Conservation (phyloP, 2,888 invertebrate species). For the Drosophila limbata region DNA sequence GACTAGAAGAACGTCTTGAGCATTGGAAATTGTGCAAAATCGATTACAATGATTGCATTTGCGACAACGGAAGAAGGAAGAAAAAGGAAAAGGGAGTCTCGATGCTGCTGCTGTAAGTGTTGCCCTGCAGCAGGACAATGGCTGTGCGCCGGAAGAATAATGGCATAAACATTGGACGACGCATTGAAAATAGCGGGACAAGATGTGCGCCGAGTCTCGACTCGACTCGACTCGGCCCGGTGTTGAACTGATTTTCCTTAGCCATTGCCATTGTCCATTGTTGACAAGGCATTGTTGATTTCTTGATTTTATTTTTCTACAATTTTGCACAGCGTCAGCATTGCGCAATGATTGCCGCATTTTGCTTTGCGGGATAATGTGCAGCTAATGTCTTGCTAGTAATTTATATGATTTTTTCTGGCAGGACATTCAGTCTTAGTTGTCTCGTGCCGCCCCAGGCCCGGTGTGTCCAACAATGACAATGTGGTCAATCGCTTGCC, state of each 20-base stretch:
- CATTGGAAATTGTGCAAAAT: slow-evolving; percentile 81
- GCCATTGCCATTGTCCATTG: slow-evolving; percentile 44
- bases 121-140: slow-evolving; percentile 64
- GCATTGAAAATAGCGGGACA: slow-evolving; percentile 46
- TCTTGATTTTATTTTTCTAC: slow-evolving; percentile 66
- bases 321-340: slow-evolving; percentile 63
- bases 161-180: slow-evolving; percentile 68
- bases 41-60: slow-evolving; percentile 81
- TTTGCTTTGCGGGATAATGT: slow-evolving; percentile 44
- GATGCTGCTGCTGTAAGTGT: slow-evolving; percentile 51
- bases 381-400: slow-evolving; percentile 65
- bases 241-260: slow-evolving; percentile 73
- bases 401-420: slow-evolving; percentile 72
- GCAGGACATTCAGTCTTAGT: slow-evolving; percentile 28
- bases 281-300: slow-evolving; percentile 71
- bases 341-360: slow-evolving; percentile 72
- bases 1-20: slow-evolving; percentile 59
- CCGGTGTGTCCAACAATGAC: slow-evolving; percentile 73
- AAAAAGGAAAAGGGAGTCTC: slow-evolving; percentile 27
- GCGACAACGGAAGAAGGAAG: slow-evolving; percentile 69
- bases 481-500: slow-evolving; percentile 71
- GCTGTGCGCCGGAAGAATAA: slow-evolving; percentile 76
- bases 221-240: slow-evolving; percentile 48
- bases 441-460: slow-evolving; percentile 73
- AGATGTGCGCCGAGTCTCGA: slow-evolving; percentile 58